Evolutionary conservation across 2,113 vertebrate genomes (phyloP).

Genomic region (Pelodiscus sinensis): DNA sequence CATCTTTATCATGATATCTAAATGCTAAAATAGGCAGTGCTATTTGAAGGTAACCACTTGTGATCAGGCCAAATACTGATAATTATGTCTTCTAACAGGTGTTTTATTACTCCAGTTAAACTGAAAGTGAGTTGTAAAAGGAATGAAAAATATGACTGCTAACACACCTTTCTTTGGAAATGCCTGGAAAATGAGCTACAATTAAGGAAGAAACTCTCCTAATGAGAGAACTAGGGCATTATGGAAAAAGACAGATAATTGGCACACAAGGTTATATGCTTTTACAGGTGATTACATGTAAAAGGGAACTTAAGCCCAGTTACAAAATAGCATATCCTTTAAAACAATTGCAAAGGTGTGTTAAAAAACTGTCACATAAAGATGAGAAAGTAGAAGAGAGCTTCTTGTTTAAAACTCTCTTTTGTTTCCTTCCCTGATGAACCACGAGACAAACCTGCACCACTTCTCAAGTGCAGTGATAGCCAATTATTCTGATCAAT

Average conservation of each 20-base stretch:
- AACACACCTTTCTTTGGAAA: not conserved
- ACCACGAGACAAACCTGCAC: not conserved
- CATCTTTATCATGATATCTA: not conserved
- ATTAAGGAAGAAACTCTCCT: not conserved
- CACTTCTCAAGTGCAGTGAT: not conserved
- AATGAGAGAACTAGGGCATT: not conserved
- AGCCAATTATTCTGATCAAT: not conserved
- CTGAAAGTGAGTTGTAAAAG: not conserved
- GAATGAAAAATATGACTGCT: not conserved
- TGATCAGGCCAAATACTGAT: not conserved
- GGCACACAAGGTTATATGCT: not conserved
- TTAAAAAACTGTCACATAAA: not conserved
- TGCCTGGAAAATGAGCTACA: not conserved
- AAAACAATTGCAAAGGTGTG: not conserved
- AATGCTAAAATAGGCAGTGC: not conserved
- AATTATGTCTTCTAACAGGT: not conserved
- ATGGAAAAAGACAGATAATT: not conserved
- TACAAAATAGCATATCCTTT: not conserved
- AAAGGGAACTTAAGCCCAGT: not conserved
- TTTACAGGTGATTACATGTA: not conserved
- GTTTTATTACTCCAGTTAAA: not conserved
- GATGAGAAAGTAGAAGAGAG: not conserved
- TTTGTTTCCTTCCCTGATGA: not conserved
- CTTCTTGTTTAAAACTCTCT: not conserved
- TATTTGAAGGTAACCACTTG: not conserved